Evolutionary conservation across 2,113 vertebrate genomes (phyloP).

Genomic region (Xiphophorus maculatus): DNA sequence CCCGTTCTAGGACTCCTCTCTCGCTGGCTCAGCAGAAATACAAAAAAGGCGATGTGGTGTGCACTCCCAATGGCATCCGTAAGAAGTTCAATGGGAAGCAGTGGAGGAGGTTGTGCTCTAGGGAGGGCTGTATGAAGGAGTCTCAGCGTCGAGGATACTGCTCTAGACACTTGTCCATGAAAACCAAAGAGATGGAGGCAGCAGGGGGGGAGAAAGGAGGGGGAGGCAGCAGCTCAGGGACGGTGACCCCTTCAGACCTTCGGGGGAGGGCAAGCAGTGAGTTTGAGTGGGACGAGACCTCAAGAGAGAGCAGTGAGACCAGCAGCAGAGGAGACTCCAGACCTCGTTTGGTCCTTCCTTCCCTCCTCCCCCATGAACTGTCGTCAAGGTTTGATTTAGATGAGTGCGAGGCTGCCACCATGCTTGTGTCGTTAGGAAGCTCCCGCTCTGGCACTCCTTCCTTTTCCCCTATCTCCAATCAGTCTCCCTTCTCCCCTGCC

Average conservation of each 20-base stretch:
- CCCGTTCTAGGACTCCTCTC: conserved; percentile 86
- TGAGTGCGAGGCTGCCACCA: conserved; percentile 92
- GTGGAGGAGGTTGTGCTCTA: conserved; percentile 91
- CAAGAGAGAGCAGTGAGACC: conserved; percentile 87
- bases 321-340: conserved; percentile 87
- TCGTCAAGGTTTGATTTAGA: conserved; percentile 90
- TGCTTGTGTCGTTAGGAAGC: conserved; percentile 91
- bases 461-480: conserved; percentile 90
- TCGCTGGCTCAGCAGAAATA: conserved; percentile 90
- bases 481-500: conserved; percentile 91
- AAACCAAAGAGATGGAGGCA: conserved; percentile 92
- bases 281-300: conserved; percentile 91
- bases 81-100: conserved; percentile 97
- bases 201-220: conserved; percentile 81
- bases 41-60: conserved; percentile 93
- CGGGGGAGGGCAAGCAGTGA: conserved; percentile 83
- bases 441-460: conserved; percentile 90
- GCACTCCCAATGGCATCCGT: conserved; percentile 90
- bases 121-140: conserved; percentile 95
- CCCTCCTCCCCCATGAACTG: conserved; percentile 80
- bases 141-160: conserved; percentile 92
- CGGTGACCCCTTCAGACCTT: conserved; percentile 80
- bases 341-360: conserved; percentile 80
- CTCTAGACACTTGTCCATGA: conserved; percentile 92
- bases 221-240: conserved; percentile 82